Evolutionary conservation across 2,113 vertebrate genomes (phyloP), one percentile per base, ranked within the genome.

Genomic region (Falcunculus frontatus): DNA sequence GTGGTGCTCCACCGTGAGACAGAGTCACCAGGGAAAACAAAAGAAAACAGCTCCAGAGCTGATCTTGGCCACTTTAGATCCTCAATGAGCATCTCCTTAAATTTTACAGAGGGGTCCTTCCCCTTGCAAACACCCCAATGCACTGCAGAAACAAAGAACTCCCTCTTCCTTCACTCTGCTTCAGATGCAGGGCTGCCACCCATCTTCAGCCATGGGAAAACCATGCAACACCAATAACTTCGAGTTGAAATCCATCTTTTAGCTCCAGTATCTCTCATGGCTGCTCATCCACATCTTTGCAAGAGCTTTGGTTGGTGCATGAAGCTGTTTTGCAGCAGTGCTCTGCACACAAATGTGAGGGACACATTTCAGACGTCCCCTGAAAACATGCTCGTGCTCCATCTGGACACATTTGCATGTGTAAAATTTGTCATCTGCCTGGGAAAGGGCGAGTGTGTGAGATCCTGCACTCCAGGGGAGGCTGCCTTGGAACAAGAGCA

Each of bases 321-420:
- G 12, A 42, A 64, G 30, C 37, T 37, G 9, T 37, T 57, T 1
- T 37, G 44, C 32, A 87, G 81, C 37, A 64, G 25, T 9, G 33
- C 35, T 33, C 23, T 21, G 15, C 37, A 29, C 62, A 67, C 29
- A 68, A 55, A 44, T 1, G 33, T 2, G 1, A 52, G 37, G 47
- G 16, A n/a, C 11, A 18, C 9, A 2, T 69, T 56, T 57, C 93
- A 72, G 35, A 52, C 4, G 37, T 41, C 15, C 62, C 39, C 52
- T 23, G 57, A 17, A n/a, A 35, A 39, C 16, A 6, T 0, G 5
- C 65, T 47, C 26, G 0, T 10, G n/a, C 37, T 44, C 55, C 7
- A 60, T 5, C 41, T n/a, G 22, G 46, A 79, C 23, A 37, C 0
- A 1, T 79, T 5, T 64, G 13, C 26, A 39, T 0, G 6, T 44